Evolutionary conservation across 2,797 vertebrate genomes (phyloP), one percentile per base, ranked within the genome.

Genomic region (Mus spretus): DNA sequence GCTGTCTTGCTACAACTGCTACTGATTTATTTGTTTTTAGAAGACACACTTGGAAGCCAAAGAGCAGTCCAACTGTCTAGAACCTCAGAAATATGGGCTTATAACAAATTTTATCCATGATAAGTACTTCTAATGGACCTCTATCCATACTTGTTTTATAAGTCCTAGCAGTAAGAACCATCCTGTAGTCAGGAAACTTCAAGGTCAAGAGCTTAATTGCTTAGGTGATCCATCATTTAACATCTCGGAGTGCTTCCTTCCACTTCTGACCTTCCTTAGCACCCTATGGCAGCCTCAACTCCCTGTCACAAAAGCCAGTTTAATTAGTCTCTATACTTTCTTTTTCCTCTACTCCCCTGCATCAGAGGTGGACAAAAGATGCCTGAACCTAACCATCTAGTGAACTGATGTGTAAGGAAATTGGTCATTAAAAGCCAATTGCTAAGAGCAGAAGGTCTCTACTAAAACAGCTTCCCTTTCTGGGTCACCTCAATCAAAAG

Each of bases 401-500:
- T 67, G 91, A 97, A 91, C 89, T 97, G 96, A 94, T 92, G 78
- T 94, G 96, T 97, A 93, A 96, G 96, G 95, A 97, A 97, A 98
- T 96, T 96, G 94, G 91, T 96, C 96, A 94, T 98, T 97, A 97
- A 97, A 97, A 97, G 81, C 53, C 96, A 95, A 84, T 97, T 96
- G 97, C 59, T 94, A 79, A 84, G 90, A 93, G 70, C 83, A 93
- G 70, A 96, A 95, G 90, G 84, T 89, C 84, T 94, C 59, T 93
- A 31, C 86, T 96, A 77, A 95, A 96, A 89, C 28, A 90, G 61
- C 85, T 97, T 93, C 92, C 95, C 70, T 88, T 97, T 96, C 93
- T 83, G 92, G 80, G 93, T 98, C 92, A 94, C 96, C 83, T 95
- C 97, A 97, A 96, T 97, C 98, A 97, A 95, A 98, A 97, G 86